Evolutionary conservation across 1,140 invertebrate species (phyloP), one percentile per base, ranked within the genome.

Genomic region (Geopemphigus sp.): DNA sequence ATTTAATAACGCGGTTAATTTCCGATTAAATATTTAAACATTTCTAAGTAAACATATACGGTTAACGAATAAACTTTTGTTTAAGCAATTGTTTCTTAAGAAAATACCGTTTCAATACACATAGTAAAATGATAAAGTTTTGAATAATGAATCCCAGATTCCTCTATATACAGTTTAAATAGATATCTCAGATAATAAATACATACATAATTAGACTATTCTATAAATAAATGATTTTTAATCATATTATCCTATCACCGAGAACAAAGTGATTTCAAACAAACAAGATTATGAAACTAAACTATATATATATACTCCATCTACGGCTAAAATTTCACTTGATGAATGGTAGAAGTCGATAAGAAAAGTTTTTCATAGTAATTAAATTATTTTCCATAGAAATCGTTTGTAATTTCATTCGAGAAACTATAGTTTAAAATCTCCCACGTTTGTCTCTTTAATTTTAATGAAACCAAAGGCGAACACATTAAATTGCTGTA

Each of bases 381-480:
- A 70, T 53, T 29, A 26, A 70, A 70, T 53, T 17, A 68, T 47
- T 68, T 68, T 0, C 22, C 45, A 68, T 68, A 45, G 45, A n/a
- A 45, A 66, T 22, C 0, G 12, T 66, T 66, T 39, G 6, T 29
- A 66, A 45, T 45, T 64, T 64, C 29, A 47, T 68, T 68, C 24
- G 5, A 39, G 17, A 64, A 29, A 39, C 19, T 5, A 70, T n/a
- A 53, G 14, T 53, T 70, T 22, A 53, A 24, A 26, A 45, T n/a
- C n/a, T n/a, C 45, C 45, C 14, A 70, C 22, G 26, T 47, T 47
- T 26, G n/a, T 45, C 22, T 53, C 15, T 54, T 54, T 3, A 53
- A 72, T 29, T 19, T 32, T 15, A 26, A 32, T 54, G 26, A 5
- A 17, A 19, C 26, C 22, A 54, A 72, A 11, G 24, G 45, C 19